These are phyloP conservation scores for Nothobranchius furzeri DNA, from an alignment of 2,113 vertebrate genomes.

Conservation along the genomic window DNA sequence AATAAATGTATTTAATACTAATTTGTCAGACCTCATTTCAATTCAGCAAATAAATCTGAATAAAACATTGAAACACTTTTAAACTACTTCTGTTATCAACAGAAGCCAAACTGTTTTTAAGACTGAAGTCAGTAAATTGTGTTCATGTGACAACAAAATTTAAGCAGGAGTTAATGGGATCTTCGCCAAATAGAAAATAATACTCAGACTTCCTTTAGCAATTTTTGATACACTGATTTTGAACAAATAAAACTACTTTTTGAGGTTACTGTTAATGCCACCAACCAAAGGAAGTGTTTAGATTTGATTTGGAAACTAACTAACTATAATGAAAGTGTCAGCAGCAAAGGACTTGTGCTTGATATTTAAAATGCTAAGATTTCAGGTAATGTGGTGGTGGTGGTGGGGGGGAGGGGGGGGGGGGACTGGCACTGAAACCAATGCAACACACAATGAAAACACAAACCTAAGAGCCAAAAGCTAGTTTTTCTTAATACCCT, in stretches of 20 bases:
- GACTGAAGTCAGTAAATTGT: slow-evolving; percentile 27
- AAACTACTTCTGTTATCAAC: slow-evolving; percentile 44
- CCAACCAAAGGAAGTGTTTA: slow-evolving; percentile 53
- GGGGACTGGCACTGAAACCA: slow-evolving; percentile 33
- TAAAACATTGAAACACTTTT: slow-evolving; percentile 39
- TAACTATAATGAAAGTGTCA: slow-evolving; percentile 52
- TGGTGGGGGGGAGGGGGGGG: too few species aligned
- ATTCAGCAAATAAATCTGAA: slow-evolving; percentile 52
- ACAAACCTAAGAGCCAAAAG: slow-evolving; percentile 50
- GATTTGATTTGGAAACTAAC: slow-evolving; percentile 41
- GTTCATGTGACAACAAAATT: neutral
- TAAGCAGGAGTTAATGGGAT: slow-evolving; percentile 28
- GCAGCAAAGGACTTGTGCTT: slow-evolving; percentile 56
- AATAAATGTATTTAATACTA: slow-evolving; percentile 51
- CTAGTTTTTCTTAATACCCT: slow-evolving; percentile 50
- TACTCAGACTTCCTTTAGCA: too few species aligned
- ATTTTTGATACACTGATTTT: neutral
- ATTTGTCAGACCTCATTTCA: slow-evolving; percentile 38
- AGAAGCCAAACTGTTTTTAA: slow-evolving; percentile 16
- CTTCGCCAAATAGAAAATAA: slow-evolving; percentile 45
- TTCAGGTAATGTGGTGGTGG: slow-evolving; percentile 55
- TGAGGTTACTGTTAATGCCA: slow-evolving; percentile 46
- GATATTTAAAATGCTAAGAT: slow-evolving; percentile 21
- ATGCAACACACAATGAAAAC: slow-evolving; percentile 59
- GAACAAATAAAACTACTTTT: too few species aligned